Conservation (phyloP, 1,140 invertebrate genomes). For the Anagrus nilaparvatae region DNA sequence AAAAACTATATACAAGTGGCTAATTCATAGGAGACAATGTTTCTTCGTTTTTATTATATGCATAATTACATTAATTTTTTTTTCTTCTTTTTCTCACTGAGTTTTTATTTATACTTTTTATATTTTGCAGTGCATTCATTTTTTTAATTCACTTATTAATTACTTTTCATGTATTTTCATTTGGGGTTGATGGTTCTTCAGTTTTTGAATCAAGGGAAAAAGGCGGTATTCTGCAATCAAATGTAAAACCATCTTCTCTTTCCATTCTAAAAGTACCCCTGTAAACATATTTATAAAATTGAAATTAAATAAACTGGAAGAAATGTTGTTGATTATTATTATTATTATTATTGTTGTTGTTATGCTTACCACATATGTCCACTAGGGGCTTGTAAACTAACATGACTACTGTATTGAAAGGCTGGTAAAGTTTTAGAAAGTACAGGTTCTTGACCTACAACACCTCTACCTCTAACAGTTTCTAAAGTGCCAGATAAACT, state of each 20-base stretch:
- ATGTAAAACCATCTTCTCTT: conserved; percentile 87
- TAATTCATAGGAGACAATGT: too few species aligned
- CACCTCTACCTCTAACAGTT: conserved; percentile 86
- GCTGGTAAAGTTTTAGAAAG: conserved; percentile 78
- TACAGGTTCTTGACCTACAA: conserved; percentile 91
- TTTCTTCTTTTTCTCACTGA: too few species aligned
- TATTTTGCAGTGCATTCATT: too few species aligned
- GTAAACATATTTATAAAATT: conserved; percentile 19
- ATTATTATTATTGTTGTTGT: neutral
- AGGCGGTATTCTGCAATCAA: conserved; percentile 93
- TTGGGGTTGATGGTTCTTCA: conserved; percentile 47
- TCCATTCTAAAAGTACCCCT: conserved; percentile 96
- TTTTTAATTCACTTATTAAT: too few species aligned
- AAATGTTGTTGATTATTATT: neutral
- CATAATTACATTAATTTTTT: too few species aligned
- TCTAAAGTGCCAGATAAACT: conserved; percentile 89
- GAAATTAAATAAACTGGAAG: neutral
- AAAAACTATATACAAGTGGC: too few species aligned
- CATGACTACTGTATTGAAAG: conserved; percentile 96
- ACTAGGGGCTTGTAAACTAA: conserved; percentile 92
- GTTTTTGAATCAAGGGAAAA: conserved; percentile 91
- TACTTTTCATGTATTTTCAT: conserved; percentile 25
- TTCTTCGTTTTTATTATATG: too few species aligned
- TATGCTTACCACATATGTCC: conserved; percentile 89
- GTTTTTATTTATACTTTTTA: too few species aligned